Conservation (phyloP, 2,888 invertebrate genomes). For the Abscondita cerata region DNA sequence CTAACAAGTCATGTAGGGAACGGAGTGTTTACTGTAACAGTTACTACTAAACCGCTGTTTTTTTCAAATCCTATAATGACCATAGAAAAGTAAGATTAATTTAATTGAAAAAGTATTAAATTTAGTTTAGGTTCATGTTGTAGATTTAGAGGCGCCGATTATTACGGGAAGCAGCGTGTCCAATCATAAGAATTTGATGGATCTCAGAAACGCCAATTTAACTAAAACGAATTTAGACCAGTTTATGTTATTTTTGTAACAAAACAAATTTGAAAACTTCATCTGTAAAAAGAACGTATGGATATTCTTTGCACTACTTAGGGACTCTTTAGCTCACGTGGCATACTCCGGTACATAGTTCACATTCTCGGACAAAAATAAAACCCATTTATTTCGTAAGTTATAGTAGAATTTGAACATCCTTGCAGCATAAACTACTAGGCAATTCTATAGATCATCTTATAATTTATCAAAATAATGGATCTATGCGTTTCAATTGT, state of each 20-base stretch:
- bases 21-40: conserved; percentile 55
- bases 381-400: too few relatives aligned
- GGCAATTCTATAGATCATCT: too few relatives aligned
- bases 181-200: conserved; percentile 48
- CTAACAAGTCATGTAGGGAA: conserved; percentile 54
- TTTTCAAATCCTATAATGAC: conserved; percentile 43
- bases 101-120: conserved; percentile 13
- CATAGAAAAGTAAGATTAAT: conserved; percentile 43
- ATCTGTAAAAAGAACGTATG: too few relatives aligned
- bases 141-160: conserved; percentile 59
- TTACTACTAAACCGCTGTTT: conserved; percentile 46
- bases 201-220: conserved; percentile 56
- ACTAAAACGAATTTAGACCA: conserved; percentile 57
- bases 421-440: too few relatives aligned
- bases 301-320: too few relatives aligned
- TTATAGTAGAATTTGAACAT: too few relatives aligned
- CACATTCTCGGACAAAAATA: too few relatives aligned
- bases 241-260: conserved; percentile 50
- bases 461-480: too few relatives aligned
- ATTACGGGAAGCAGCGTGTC: conserved; percentile 49
- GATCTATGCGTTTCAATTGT: too few relatives aligned
- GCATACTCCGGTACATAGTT: too few relatives aligned
- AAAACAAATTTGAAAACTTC: too few relatives aligned
- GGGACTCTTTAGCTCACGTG: too few relatives aligned
- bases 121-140: conserved; percentile 55